Conservation (phyloP, 2,797 vertebrate genomes). For the Muscicapa striata region DNA sequence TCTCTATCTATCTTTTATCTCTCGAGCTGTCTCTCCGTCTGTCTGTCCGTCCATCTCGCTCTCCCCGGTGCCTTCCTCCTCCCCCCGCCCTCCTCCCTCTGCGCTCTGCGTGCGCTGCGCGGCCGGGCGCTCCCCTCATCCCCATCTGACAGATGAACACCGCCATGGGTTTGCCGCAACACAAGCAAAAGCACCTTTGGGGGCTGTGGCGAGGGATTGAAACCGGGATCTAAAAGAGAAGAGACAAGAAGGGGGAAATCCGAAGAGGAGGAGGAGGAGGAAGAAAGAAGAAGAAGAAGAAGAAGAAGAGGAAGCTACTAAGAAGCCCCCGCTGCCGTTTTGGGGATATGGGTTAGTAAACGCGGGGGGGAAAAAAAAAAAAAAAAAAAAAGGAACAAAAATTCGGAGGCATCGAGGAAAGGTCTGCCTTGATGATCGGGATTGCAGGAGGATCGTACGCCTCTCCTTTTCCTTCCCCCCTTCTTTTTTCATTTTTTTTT, state of each 20-base stretch:
- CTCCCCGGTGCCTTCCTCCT: conserved; percentile 56
- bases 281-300: not conserved
- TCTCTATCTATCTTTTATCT: not conserved
- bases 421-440: not conserved
- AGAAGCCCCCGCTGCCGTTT: not conserved
- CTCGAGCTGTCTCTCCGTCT: not conserved
- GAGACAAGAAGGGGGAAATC: not conserved
- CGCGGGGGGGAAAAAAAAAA: not conserved
- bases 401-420: conserved; percentile 47
- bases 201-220: conserved; percentile 61
- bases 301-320: not conserved
- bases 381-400: not conserved
- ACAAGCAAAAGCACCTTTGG: conserved; percentile 72
- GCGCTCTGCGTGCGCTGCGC: conserved; percentile 37
- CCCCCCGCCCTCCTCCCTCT: conserved; percentile 53
- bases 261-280: not conserved
- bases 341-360: conserved; percentile 62
- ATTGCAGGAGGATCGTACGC: not conserved
- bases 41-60: conserved; percentile 11
- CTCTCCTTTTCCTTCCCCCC: not conserved
- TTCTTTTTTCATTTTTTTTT: not conserved
- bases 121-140: not conserved
- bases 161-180: conserved; percentile 73
- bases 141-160: conserved; percentile 64
- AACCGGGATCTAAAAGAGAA: conserved; percentile 66